Evolutionary conservation across 2,797 vertebrate species (phyloP), one percentile per base, ranked within the genome.

Genomic region (Lepus oiostolus): DNA sequence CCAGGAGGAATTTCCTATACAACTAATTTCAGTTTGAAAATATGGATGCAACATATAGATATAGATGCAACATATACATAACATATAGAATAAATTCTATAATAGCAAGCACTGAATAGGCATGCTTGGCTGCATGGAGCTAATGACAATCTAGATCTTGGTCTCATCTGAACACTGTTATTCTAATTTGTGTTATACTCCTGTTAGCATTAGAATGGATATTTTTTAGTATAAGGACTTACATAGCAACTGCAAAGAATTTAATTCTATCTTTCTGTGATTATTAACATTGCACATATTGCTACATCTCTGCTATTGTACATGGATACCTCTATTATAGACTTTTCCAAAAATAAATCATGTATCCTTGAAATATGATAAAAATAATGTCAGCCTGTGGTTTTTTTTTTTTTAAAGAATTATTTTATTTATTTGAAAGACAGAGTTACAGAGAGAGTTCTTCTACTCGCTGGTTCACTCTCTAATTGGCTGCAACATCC

Each of bases 21-120:
- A 89, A 60, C 50, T 70, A 52, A 6, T 93, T 80, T 42, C 32
- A 17, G 13, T 72, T 47, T 88, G 35, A 85, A 96, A 85, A 35
- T 35, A 86, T 3, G 28, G 60, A 88, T 91, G 47, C 30, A 70
- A 65, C 35, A 35, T 35, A 35, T 35, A 35, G 35, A 35, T 35
- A 35, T 35, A 35, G 35, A 35, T 35, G 35, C 35, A 35, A 35
- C 35, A 35, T 35, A 35, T 35, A 35, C 35, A 35, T 68, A 77
- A 68, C 19, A 71, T 22, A 12, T 3, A 75, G 19, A 80, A 65
- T 67, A 82, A 28, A 75, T 91, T 95, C 1, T 54, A 32, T 65
- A 38, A 54, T 17, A 47, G 35, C 4, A 96, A 32, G 63, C 54
- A 86, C n/a, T 83, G 24, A 68, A 17, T 17, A 68, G n/a, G 30